Evolutionary conservation across 30 jellyfish, hydroid and myxozoan genomes (phyloP).

Genomic region (Pseudorhiza aurosa): DNA sequence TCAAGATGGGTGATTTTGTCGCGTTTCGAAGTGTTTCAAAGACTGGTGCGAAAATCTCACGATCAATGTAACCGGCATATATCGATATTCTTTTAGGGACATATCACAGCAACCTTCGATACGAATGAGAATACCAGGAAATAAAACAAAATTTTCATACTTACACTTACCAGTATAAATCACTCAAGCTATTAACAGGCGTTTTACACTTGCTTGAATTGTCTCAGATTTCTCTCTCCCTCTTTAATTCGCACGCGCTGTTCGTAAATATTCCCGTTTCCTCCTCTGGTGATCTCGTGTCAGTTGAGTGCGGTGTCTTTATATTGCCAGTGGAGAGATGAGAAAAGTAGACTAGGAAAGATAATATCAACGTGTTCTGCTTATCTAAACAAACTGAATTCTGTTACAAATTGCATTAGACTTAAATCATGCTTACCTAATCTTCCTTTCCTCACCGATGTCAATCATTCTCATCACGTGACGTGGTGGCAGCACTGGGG

Average conservation of each 20-base stretch:
- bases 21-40: too few relatives aligned
- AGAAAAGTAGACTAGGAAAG: too few relatives aligned
- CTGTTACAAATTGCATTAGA: conserved; percentile 54
- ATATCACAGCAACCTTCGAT: too few relatives aligned
- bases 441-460: conserved; percentile 57
- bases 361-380: conserved; percentile 4
- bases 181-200: conserved; percentile 42
- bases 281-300: too few relatives aligned
- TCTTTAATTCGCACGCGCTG: neutral
- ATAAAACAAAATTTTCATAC: neutral
- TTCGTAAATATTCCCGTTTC: too few relatives aligned
- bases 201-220: conserved; percentile 14
- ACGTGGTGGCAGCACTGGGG: conserved; percentile 6
- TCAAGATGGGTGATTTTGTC: too few relatives aligned
- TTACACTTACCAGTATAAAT: neutral
- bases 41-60: too few relatives aligned
- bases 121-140: neutral
- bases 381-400: conserved; percentile 16
- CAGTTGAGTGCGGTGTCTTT: too few relatives aligned
- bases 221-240: neutral
- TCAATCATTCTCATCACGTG: conserved; percentile 54
- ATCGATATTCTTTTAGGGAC: too few relatives aligned
- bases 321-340: too few relatives aligned
- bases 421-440: conserved; percentile 25
- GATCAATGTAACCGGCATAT: too few relatives aligned